A percentile compares a stretch with the other conserved stretches of the same genome.
Evolutionary conservation across 2,113 vertebrate species (phyloP).

Genomic region (Cottus gobio): DNA sequence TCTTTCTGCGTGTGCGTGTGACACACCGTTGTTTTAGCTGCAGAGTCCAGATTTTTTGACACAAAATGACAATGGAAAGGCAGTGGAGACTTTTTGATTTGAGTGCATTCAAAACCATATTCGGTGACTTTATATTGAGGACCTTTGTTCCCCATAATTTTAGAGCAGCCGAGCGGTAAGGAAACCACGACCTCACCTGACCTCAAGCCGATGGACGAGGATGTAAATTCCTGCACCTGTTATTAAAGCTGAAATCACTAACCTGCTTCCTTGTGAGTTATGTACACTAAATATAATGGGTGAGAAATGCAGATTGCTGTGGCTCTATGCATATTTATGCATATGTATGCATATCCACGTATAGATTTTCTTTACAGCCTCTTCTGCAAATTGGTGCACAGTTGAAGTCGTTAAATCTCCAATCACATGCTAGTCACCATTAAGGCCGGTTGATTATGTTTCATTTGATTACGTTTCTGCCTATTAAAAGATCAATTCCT

Average conservation of each 20-base stretch:
- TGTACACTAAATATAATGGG: background rate
- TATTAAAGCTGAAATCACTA: too few relatives aligned
- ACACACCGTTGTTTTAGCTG: too few relatives aligned
- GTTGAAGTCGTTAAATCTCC: background rate
- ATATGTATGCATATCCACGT: background rate
- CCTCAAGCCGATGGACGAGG: background rate
- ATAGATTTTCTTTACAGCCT: conserved; percentile 15
- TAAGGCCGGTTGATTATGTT: conserved; percentile 25
- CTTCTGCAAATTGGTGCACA: background rate
- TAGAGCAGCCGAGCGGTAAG: background rate
- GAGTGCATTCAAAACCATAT: background rate
- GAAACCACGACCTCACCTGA: background rate
- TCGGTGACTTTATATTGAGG: background rate
- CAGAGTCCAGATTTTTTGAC: too few relatives aligned
- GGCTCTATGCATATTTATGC: background rate
- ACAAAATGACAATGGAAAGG: too few relatives aligned
- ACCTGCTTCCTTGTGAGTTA: background rate
- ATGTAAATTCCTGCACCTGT: background rate
- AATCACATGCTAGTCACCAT: conserved; percentile 10
- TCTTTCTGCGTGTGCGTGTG: too few relatives aligned
- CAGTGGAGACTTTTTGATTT: background rate
- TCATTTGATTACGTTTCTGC: conserved; percentile 19
- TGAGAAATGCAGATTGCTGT: background rate
- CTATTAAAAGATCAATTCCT: conserved; percentile 15
- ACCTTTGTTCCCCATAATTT: background rate